Evolutionary conservation across 2,888 invertebrate genomes (phyloP), one percentile per base, ranked within the genome.

Genomic region (Phaonia tiefii): DNA sequence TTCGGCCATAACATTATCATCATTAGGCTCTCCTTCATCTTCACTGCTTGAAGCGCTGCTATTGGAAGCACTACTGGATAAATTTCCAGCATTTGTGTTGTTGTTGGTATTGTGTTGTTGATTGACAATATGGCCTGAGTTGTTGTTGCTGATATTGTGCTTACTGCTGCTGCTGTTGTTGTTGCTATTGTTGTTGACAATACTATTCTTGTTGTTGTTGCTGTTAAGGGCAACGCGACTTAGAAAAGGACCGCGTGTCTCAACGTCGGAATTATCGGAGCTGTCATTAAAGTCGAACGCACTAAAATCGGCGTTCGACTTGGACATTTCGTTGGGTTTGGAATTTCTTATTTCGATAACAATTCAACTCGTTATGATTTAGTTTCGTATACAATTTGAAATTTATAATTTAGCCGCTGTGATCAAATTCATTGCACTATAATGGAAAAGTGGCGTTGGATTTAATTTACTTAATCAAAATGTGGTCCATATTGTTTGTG

Each of bases 201-300:
- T 74, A 39, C 69, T 79, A 63, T 69, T 83, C 51, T 70, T 80
- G 26, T 54, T 83, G 56, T 75, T 75, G 69, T 54, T 79, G 71
- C 49, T 84, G 58, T 60, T 82, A 42, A 85, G 85, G 54, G 86
- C 87, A 25, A 86, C 86, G 60, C 90, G 89, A 85, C 88, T 90
- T 25, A 90, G 86, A 73, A 89, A 90, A 37, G 89, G 88, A 70
- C 87, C 86, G 67, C 90, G 89, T 79, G 90, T 88, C 83, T 86
- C 84, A 44, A 86, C 87, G 85, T 90, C 90, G 83, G 88, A 90
- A 85, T 90, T 90, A 78, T 90, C 90, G 83, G 89, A 83, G 83
- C 86, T 89, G 73, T 90, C 90, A 84, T 90, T 90, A 79, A 90
- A 90, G 85, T 90, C 90, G 86, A 89, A 90, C 79, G 90, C 90